phyloP scores from a whole-genome alignment of 2,113 vertebrate species.

The Pollachius pollachius region DNA sequence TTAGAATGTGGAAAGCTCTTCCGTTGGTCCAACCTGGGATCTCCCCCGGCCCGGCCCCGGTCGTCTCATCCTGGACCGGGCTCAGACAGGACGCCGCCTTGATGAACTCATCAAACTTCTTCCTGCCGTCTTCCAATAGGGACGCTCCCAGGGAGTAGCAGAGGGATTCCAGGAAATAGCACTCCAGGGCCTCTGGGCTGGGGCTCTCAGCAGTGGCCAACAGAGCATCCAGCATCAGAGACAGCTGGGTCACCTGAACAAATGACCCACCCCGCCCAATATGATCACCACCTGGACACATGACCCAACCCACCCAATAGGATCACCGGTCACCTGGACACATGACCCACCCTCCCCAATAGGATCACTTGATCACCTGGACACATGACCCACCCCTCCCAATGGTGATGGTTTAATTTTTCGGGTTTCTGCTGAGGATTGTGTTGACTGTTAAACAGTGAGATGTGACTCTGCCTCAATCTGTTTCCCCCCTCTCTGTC shows the following conservation, averaged over 20 bases:
- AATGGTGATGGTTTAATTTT: no score
- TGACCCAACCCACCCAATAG: no score
- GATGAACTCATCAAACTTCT: slow-evolving; percentile 82
- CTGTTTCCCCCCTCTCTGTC: no score
- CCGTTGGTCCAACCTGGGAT: slow-evolving; percentile 79
- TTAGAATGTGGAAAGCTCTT: no score
- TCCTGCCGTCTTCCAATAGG: slow-evolving; percentile 77
- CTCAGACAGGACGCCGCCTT: slow-evolving; percentile 82
- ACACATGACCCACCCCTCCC: no score
- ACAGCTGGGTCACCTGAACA: slow-evolving; percentile 84
- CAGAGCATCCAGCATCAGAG: slow-evolving; percentile 81
- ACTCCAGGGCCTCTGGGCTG: slow-evolving; percentile 78
- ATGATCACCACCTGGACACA: neutral
- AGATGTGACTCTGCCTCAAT: no score
- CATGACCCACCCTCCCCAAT: no score
- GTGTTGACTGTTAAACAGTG: no score
- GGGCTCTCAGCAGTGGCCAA: slow-evolving; percentile 66
- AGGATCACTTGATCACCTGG: no score
- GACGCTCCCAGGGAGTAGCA: slow-evolving; percentile 88
- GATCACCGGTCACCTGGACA: no score
- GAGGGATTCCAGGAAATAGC: slow-evolving; percentile 90
- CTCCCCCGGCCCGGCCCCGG: slow-evolving; percentile 80
- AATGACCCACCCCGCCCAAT: slow-evolving; percentile 1
- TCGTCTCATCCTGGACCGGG: slow-evolving; percentile 59
- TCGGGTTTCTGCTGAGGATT: no score